These are phyloP conservation scores for Ctenopoma multispine DNA, from an alignment of 2,797 vertebrate species.

Conservation along the genomic window DNA sequence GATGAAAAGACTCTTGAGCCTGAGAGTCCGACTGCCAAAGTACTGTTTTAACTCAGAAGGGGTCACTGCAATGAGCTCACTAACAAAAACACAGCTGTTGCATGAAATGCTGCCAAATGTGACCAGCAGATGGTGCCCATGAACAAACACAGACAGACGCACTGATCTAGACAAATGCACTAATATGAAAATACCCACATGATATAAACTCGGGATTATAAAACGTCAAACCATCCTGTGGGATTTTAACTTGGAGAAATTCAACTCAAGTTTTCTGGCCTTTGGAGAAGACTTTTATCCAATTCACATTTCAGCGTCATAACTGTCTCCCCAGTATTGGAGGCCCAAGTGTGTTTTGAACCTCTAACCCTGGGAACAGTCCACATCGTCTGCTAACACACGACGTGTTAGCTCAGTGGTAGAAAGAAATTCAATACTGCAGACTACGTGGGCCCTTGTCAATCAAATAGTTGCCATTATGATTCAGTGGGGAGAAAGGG, in stretches of 20 bases:
- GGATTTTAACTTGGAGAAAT: slow-evolving; percentile 12
- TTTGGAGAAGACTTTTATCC: neutral
- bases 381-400: slow-evolving; percentile 24
- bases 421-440: slow-evolving; percentile 17
- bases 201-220: neutral
- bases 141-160: slow-evolving; percentile 12
- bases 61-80: slow-evolving; percentile 53
- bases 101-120: slow-evolving; percentile 44
- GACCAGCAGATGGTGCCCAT: slow-evolving; percentile 76
- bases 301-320: neutral
- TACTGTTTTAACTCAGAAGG: slow-evolving; percentile 48
- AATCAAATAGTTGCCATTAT: slow-evolving; percentile 39
- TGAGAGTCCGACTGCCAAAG: slow-evolving; percentile 37
- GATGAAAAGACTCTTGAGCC: slow-evolving; percentile 30
- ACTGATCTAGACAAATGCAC: neutral
- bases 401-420: slow-evolving; percentile 13
- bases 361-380: slow-evolving; percentile 9
- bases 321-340: neutral
- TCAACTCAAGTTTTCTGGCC: neutral
- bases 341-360: neutral
- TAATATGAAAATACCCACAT: neutral
- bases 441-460: slow-evolving; percentile 35
- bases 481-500: slow-evolving; percentile 51
- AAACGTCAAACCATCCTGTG: slow-evolving; percentile 21
- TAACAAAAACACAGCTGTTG: slow-evolving; percentile 70